These are phyloP conservation scores for Drosophila virilis DNA, from an alignment of 1,140 invertebrate species.

Conservation along the genomic window DNA sequence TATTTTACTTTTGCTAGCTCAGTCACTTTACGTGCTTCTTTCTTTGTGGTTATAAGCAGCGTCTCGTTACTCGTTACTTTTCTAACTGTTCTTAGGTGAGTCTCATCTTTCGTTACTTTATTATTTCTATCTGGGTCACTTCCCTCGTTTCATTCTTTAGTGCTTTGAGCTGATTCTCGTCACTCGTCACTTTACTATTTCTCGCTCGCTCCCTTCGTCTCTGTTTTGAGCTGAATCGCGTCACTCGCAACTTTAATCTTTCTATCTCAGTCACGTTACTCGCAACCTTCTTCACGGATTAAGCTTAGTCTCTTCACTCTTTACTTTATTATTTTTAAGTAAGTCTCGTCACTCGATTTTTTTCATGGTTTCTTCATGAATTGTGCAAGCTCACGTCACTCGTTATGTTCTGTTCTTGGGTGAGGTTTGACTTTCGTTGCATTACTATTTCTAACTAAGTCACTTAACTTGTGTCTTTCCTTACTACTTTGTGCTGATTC, in stretches of 20 bases:
- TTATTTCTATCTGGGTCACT: background rate
- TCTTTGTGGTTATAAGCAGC: background rate
- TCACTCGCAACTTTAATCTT: background rate
- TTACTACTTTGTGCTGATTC: no score
- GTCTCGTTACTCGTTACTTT: constrained; percentile 3
- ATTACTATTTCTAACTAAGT: no score
- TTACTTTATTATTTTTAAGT: background rate
- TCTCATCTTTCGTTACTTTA: background rate
- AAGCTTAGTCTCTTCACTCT: background rate
- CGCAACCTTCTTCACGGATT: no score
- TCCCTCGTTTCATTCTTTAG: background rate
- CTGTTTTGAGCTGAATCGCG: background rate
- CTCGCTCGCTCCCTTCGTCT: constrained; percentile 4
- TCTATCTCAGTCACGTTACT: no score
- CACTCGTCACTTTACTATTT: background rate
- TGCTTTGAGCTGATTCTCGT: background rate
- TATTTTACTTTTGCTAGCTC: constrained; percentile 1
- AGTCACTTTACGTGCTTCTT: constrained; percentile 3
- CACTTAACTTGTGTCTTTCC: no score
- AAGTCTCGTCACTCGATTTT: background rate
- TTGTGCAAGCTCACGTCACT: no score
- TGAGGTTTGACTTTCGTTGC: no score
- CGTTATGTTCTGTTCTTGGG: no score
- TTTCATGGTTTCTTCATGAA: no score
- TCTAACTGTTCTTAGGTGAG: background rate